A percentile compares a stretch with the other conserved stretches of the same genome.
These are phyloP conservation scores for Andrena camellia DNA, from an alignment of 2,888 invertebrate species.

Conservation along the genomic window DNA sequence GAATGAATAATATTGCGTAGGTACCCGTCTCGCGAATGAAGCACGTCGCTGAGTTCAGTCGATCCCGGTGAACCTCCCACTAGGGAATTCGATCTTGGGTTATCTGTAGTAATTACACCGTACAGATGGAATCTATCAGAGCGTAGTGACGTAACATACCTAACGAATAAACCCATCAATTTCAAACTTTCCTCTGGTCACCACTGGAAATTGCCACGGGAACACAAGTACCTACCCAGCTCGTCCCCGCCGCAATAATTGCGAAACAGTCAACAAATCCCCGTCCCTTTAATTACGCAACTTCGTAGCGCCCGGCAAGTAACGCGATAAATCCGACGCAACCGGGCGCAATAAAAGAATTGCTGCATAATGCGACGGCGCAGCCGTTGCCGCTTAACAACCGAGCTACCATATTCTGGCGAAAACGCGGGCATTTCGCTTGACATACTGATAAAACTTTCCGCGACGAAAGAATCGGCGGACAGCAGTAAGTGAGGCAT, in stretches of 20 bases:
- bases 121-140: no score
- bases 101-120: no score
- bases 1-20: background rate
- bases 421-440: constrained; percentile 27
- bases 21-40: background rate
- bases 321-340: constrained; percentile 36
- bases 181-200: background rate
- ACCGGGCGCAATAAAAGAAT: constrained; percentile 42
- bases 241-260: background rate
- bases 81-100: no score
- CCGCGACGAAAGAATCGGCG: constrained; percentile 45
- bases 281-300: constrained; percentile 37
- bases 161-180: background rate
- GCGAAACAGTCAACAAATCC: constrained; percentile 18
- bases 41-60: no score
- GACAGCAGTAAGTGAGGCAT: constrained; percentile 36
- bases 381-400: constrained; percentile 41
- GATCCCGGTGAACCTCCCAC: no score
- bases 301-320: constrained; percentile 25
- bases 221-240: background rate
- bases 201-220: background rate
- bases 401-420: constrained; percentile 38
- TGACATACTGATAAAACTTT: constrained; percentile 53
- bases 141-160: no score
- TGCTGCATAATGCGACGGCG: constrained; percentile 46